phyloP scores from a whole-genome alignment of 64 coral and sea anemone genomes.

The Porites australiensis region DNA sequence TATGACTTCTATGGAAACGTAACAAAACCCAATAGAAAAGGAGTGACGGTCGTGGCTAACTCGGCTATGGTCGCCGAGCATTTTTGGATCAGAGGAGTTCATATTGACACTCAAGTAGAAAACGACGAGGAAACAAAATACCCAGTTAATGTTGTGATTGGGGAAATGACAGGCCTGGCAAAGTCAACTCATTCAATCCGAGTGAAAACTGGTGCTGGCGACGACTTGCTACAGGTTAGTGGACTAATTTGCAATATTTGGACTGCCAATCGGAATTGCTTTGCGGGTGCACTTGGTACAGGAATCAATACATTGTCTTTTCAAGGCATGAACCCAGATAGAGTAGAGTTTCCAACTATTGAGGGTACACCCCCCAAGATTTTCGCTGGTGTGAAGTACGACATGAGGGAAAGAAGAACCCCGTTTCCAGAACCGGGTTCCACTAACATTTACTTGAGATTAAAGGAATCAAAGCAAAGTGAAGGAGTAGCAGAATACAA shows the following conservation, averaged over 20 bases:
- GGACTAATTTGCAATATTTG: neutral
- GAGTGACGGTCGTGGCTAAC: neutral
- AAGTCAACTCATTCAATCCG: neutral
- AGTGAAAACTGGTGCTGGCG: slow-evolving; percentile 17
- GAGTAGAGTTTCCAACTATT: neutral
- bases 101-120: slow-evolving; percentile 24
- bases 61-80: neutral
- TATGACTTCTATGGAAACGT: slow-evolving; percentile 43
- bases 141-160: slow-evolving; percentile 36
- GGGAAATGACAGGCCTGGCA: slow-evolving; percentile 12
- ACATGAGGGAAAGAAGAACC: neutral
- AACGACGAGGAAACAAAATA: slow-evolving; percentile 11
- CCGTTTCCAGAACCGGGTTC: neutral
- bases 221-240: neutral
- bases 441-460: neutral
- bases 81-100: slow-evolving; percentile 12
- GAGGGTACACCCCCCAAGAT: neutral
- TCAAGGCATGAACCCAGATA: slow-evolving; percentile 23
- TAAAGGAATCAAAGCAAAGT: neutral
- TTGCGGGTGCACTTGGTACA: neutral
- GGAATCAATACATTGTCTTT: neutral
- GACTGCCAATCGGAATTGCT: neutral
- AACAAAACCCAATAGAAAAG: slow-evolving; percentile 14
- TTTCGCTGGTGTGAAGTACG: slow-evolving; percentile 23
- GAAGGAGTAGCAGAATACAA: neutral